phyloP scores from a whole-genome alignment of 1,140 invertebrate species.

The Panagrolaimus sp. region DNA sequence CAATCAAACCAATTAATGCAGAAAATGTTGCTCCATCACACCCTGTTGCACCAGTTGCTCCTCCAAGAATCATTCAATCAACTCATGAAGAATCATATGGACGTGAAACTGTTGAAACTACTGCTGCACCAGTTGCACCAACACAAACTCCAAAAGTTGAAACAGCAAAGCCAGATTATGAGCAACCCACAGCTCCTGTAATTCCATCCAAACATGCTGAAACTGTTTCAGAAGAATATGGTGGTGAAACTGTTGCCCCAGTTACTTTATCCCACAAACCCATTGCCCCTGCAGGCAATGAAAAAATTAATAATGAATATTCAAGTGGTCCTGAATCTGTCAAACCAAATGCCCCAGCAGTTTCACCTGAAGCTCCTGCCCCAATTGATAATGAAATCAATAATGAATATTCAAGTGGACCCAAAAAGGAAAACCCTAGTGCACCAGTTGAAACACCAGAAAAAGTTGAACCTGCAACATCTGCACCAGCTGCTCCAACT shows the following conservation, averaged over 20 bases:
- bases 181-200: no score
- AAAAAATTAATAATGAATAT: no score
- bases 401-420: background rate
- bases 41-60: background rate
- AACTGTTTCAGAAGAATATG: no score
- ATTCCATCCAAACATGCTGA: no score
- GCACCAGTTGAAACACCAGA: background rate
- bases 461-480: background rate
- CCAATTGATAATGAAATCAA: background rate
- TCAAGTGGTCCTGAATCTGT: no score
- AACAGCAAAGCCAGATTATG: no score
- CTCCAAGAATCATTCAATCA: no score
- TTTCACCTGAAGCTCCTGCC: background rate
- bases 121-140: background rate
- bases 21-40: background rate
- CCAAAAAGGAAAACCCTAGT: background rate
- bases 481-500: background rate
- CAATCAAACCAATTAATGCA: background rate
- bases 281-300: no score
- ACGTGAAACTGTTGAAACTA: background rate
- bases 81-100: background rate
- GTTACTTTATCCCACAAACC: no score
- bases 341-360: no score
- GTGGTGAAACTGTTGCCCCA: no score
- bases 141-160: background rate